These are phyloP conservation scores for Pantherophis alleghaniensis DNA, from an alignment of 2,797 vertebrate species.

Conservation along the genomic window DNA sequence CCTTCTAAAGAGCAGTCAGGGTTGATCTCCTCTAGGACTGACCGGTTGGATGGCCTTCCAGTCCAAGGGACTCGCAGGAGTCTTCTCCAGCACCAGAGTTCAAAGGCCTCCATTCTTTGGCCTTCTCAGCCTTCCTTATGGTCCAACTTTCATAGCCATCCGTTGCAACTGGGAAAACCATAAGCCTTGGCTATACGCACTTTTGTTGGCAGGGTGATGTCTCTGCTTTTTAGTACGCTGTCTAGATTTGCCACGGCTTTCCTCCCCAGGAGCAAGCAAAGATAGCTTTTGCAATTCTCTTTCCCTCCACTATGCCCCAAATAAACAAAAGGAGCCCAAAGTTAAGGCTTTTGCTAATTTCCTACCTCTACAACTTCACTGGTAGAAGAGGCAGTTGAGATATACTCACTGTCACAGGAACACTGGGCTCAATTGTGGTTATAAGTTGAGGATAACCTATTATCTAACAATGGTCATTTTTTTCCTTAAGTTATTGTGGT, in stretches of 20 bases:
- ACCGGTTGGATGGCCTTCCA: too few relatives aligned
- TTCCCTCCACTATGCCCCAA: not conserved
- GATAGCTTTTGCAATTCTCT: not conserved
- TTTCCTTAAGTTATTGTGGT: not conserved
- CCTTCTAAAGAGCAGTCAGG: too few relatives aligned
- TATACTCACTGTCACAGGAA: not conserved
- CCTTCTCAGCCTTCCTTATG: too few relatives aligned
- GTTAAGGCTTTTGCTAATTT: conserved; percentile 66
- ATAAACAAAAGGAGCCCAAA: conserved; percentile 39
- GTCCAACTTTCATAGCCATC: too few relatives aligned
- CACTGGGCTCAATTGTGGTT: not conserved
- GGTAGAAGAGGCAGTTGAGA: conserved; percentile 55
- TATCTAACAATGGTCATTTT: not conserved
- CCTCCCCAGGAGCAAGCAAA: not conserved
- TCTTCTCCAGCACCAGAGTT: too few relatives aligned
- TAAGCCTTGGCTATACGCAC: fast-evolving
- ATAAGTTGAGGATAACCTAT: not conserved
- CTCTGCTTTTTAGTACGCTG: too few relatives aligned
- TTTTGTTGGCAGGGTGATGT: too few relatives aligned
- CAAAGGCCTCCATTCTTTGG: too few relatives aligned
- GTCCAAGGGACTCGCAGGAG: too few relatives aligned
- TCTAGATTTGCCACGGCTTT: too few relatives aligned
- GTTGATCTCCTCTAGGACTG: too few relatives aligned
- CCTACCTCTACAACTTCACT: conserved; percentile 44
- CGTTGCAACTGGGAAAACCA: too few relatives aligned